Conservation (phyloP, 2,113 vertebrate species). For the Oncorhynchus tshawytscha region DNA sequence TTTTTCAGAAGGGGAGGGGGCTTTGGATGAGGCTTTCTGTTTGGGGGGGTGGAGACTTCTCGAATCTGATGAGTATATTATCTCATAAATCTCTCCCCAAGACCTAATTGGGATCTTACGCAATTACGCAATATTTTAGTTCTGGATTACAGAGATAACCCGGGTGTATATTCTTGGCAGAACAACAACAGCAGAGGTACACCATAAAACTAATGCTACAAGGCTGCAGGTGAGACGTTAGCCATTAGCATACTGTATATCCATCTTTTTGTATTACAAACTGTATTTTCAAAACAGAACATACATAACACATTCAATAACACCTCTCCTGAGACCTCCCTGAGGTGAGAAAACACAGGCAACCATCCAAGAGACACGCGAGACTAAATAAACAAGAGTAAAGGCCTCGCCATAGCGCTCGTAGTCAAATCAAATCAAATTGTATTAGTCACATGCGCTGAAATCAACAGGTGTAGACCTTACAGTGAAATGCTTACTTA, state of each 20-base stretch:
- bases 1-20: no score
- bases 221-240: background rate
- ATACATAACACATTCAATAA: background rate
- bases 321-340: background rate
- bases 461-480: no score
- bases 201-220: background rate
- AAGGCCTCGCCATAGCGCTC: background rate
- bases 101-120: background rate
- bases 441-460: no score
- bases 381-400: background rate
- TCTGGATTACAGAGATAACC: no score
- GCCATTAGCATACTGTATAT: background rate
- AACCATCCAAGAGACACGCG: background rate
- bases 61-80: no score
- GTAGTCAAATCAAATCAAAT: background rate
- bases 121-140: no score
- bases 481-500: no score
- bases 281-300: background rate
- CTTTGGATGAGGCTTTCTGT: no score
- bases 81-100: background rate
- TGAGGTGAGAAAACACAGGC: background rate
- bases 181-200: background rate
- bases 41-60: no score
- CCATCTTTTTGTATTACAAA: background rate
- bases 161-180: no score